A percentile compares a stretch with the other conserved stretches of the same genome.
phyloP scores from a whole-genome alignment of 2,888 invertebrate genomes.

The Drosophila lacicola region DNA sequence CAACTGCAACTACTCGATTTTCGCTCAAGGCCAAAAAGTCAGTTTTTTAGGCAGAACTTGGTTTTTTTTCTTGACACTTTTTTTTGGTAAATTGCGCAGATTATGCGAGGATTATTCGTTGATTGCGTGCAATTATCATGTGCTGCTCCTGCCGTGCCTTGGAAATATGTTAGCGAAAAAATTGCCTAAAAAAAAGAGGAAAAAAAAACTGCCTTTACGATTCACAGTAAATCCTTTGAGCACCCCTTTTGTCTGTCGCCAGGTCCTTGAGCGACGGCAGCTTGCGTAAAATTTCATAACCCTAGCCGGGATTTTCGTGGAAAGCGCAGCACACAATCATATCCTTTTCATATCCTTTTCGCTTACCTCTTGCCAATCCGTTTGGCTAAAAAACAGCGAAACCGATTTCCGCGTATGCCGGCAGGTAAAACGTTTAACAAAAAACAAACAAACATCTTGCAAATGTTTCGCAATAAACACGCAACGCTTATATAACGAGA shows the following conservation, averaged over 20 bases:
- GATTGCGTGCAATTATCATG: conserved; percentile 69
- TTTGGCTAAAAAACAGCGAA: conserved; percentile 71
- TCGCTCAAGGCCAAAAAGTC: conserved; percentile 20
- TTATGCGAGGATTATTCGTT: conserved; percentile 73
- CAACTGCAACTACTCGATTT: not conserved
- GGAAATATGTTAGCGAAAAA: not conserved
- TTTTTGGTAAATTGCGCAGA: conserved; percentile 58
- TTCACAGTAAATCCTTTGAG: conserved; percentile 75
- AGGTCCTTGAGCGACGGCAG: conserved; percentile 45
- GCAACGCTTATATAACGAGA: conserved; percentile 75
- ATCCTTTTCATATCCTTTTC: conserved; percentile 65
- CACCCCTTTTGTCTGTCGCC: conserved; percentile 58
- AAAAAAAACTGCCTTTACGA: conserved; percentile 29
- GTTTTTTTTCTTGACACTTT: not conserved
- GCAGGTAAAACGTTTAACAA: conserved; percentile 40
- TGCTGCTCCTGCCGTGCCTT: conserved; percentile 38
- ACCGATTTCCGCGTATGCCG: conserved; percentile 60
- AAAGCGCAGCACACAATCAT: conserved; percentile 22
- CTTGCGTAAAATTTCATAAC: conserved; percentile 82
- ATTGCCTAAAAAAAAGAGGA: not conserved
- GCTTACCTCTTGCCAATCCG: conserved; percentile 81
- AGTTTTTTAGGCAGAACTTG: conserved; percentile 24
- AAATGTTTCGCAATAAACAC: conserved; percentile 61
- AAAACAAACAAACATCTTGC: conserved; percentile 17
- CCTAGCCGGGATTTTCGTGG: conserved; percentile 57